phyloP scores from a whole-genome alignment of 2,797 vertebrate species.

The Poeciliopsis gracilis region DNA sequence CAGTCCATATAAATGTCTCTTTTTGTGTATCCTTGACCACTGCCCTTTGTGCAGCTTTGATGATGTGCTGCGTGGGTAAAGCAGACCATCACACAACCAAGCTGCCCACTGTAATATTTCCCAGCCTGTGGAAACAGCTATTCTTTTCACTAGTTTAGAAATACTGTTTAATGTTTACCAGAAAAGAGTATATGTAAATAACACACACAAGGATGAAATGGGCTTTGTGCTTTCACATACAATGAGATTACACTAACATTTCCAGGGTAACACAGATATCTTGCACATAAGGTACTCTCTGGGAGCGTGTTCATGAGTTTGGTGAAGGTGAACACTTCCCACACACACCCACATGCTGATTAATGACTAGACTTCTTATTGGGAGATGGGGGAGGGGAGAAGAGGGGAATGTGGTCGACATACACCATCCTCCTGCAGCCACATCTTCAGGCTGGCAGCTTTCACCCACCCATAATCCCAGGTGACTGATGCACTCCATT shows the following conservation, averaged over 20 bases:
- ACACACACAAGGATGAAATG: not conserved
- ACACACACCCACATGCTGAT: conserved; percentile 75
- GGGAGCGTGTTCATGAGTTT: conserved; percentile 71
- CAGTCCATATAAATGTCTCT: conserved; percentile 27
- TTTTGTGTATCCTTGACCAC: conserved; percentile 50
- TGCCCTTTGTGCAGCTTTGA: conserved; percentile 50
- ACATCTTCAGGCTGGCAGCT: conserved; percentile 58
- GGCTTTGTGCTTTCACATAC: conserved; percentile 7
- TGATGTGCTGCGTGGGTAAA: conserved; percentile 59
- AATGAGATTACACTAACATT: conserved; percentile 4
- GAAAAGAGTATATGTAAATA: not conserved
- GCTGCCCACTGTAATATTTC: conserved; percentile 52
- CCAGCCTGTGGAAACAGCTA: conserved; percentile 50
- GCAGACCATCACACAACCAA: conserved; percentile 41
- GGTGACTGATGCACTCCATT: conserved; percentile 60
- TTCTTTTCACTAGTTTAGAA: conserved; percentile 18
- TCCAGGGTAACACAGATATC: conserved; percentile 18
- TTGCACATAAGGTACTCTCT: conserved; percentile 39
- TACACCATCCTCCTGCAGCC: conserved; percentile 25
- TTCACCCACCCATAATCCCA: conserved; percentile 61
- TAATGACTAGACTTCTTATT: conserved; percentile 74
- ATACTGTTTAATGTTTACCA: conserved; percentile 12
- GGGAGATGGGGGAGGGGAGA: not conserved
- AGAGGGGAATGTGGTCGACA: conserved; percentile 11
- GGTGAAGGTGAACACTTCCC: conserved; percentile 76